A percentile compares a stretch with the other conserved stretches of the same genome.
Evolutionary conservation across 2,888 invertebrate species (phyloP).

Genomic region (Branchellion lobata): DNA sequence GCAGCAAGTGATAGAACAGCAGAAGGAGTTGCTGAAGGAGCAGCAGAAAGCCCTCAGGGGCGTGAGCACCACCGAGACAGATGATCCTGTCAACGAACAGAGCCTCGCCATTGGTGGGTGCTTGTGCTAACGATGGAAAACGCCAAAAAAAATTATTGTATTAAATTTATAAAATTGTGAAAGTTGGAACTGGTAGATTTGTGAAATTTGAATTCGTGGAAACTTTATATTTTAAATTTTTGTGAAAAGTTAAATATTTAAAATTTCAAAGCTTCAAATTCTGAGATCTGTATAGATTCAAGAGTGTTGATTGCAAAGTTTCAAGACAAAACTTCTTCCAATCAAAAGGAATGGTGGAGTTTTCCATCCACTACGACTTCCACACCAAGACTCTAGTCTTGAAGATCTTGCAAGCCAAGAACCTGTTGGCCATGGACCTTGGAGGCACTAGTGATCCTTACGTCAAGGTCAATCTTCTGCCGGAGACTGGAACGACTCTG

Average conservation of each 20-base stretch:
- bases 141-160: too few relatives aligned
- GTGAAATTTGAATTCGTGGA: too few relatives aligned
- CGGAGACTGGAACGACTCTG: background rate
- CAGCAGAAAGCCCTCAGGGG: background rate
- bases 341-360: conserved; percentile 6
- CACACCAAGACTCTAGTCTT: conserved; percentile 5
- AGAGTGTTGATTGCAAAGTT: too few relatives aligned
- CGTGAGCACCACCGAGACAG: background rate
- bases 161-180: too few relatives aligned
- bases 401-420: conserved; percentile 1
- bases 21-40: background rate
- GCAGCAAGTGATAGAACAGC: background rate
- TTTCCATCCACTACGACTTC: conserved; percentile 14
- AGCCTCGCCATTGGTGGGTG: background rate
- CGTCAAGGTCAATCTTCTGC: conserved; percentile 27
- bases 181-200: too few relatives aligned
- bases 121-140: too few relatives aligned
- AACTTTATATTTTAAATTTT: too few relatives aligned
- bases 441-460: conserved; percentile 39
- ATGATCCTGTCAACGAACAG: conserved; percentile 1
- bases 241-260: too few relatives aligned
- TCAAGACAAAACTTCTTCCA: too few relatives aligned
- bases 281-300: too few relatives aligned
- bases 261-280: too few relatives aligned
- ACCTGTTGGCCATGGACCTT: conserved; percentile 15